Conservation (phyloP, 2,797 vertebrate species). For the Lindbergichthys nudifrons region DNA sequence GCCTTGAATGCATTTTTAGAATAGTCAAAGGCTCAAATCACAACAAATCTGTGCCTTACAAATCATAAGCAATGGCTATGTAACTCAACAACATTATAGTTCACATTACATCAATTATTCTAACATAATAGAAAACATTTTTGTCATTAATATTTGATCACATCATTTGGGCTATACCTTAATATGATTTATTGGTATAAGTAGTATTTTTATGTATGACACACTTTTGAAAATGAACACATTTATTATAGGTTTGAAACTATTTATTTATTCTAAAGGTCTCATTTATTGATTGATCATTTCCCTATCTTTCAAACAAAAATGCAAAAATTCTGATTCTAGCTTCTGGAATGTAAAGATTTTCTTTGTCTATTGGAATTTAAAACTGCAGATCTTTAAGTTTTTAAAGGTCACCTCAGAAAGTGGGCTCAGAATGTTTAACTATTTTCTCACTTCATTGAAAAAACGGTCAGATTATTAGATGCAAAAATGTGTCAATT, state of each 20-base stretch:
- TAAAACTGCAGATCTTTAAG: background rate
- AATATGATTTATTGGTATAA: background rate
- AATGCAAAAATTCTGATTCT: background rate
- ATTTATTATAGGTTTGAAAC: background rate
- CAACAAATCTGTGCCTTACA: background rate
- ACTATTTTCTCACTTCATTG: constrained; percentile 1
- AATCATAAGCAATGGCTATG: background rate
- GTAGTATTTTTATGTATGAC: background rate
- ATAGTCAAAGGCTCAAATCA: background rate
- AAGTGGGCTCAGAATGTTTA: background rate
- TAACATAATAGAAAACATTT: background rate
- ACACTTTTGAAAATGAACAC: background rate
- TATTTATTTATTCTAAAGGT: background rate
- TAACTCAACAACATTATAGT: background rate
- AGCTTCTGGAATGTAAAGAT: background rate
- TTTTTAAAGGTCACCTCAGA: background rate
- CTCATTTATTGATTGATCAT: background rate
- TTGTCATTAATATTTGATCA: background rate
- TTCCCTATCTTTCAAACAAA: background rate
- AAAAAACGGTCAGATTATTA: background rate
- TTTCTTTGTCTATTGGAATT: background rate
- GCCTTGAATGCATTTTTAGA: background rate
- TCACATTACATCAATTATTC: background rate
- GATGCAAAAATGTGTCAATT: background rate
- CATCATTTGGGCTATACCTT: background rate